Evolutionary conservation across 2,113 vertebrate genomes (phyloP).

Genomic region (Sclerurus mexicanus): DNA sequence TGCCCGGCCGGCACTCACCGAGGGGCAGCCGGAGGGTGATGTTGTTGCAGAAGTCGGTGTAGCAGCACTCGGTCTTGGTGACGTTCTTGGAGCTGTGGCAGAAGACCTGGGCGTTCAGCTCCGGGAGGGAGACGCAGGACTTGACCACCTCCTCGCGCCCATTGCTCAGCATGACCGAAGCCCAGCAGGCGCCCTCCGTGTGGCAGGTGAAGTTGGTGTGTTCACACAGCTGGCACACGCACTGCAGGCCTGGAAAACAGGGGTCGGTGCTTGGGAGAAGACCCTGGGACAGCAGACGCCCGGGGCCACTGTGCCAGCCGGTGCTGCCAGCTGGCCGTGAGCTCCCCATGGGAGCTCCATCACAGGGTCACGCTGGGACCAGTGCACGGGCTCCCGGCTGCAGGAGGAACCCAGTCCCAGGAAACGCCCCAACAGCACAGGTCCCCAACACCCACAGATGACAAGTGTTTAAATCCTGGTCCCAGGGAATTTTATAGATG

Average conservation of each 20-base stretch:
- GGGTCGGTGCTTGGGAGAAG: not conserved
- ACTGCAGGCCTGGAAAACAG: conserved; percentile 83
- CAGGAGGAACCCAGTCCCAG: accelerated
- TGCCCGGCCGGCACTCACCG: conserved; percentile 76
- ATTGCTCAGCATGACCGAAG: conserved; percentile 90
- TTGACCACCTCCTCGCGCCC: conserved; percentile 88
- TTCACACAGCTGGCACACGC: conserved; percentile 90
- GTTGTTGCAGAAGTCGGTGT: conserved; percentile 97
- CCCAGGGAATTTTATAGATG: accelerated
- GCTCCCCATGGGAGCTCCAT: accelerated
- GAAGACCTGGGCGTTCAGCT: conserved; percentile 91
- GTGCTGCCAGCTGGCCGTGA: accelerated
- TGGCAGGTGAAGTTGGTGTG: conserved; percentile 90
- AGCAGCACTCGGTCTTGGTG: conserved; percentile 94
- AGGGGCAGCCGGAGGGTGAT: conserved; percentile 85
- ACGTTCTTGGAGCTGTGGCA: conserved; percentile 92
- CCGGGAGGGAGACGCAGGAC: conserved; percentile 86
- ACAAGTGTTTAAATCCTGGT: accelerated
- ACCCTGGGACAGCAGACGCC: accelerated
- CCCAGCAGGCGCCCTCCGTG: conserved; percentile 92
- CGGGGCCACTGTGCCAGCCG: accelerated
- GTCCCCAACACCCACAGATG: accelerated
- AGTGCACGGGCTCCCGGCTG: accelerated
- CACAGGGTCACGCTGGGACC: accelerated
- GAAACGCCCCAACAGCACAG: accelerated